These are phyloP conservation scores for Sylvicapra grimmia DNA, from an alignment of 2,113 vertebrate species.

Conservation along the genomic window DNA sequence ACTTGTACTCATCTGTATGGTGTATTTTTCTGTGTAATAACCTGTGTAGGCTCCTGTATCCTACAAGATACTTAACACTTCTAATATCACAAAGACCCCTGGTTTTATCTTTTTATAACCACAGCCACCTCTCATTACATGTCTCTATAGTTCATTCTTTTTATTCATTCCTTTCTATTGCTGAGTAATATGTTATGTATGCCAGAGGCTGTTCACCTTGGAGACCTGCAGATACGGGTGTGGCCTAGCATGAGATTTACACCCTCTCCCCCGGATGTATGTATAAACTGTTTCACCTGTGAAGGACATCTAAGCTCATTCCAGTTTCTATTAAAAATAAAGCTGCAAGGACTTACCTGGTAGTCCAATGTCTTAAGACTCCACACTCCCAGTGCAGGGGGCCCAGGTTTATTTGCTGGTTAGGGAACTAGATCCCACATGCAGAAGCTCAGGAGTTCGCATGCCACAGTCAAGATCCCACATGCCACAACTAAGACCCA, in stretches of 20 bases:
- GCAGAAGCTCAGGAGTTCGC: not conserved
- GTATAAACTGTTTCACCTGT: not conserved
- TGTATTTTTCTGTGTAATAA: not conserved
- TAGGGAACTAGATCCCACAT: not conserved
- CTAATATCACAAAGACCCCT: not conserved
- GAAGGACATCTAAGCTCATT: not conserved
- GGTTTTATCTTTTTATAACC: not conserved
- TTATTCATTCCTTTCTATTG: not conserved
- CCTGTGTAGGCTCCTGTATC: not conserved
- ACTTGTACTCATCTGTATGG: not conserved
- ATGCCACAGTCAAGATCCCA: not conserved
- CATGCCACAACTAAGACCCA: not conserved
- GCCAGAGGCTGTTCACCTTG: not conserved
- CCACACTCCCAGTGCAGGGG: not conserved
- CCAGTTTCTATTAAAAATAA: not conserved
- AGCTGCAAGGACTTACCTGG: not conserved
- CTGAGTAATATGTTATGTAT: not conserved
- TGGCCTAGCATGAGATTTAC: not conserved
- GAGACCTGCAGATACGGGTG: not conserved
- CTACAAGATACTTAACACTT: not conserved
- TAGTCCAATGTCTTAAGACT: not conserved
- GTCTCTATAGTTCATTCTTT: not conserved
- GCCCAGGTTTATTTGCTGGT: not conserved
- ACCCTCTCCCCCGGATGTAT: not conserved
- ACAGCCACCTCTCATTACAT: not conserved